A percentile compares a stretch with the other conserved stretches of the same genome.
These are phyloP conservation scores for Sturnus vulgaris DNA, from an alignment of 2,113 vertebrate species.

Conservation along the genomic window DNA sequence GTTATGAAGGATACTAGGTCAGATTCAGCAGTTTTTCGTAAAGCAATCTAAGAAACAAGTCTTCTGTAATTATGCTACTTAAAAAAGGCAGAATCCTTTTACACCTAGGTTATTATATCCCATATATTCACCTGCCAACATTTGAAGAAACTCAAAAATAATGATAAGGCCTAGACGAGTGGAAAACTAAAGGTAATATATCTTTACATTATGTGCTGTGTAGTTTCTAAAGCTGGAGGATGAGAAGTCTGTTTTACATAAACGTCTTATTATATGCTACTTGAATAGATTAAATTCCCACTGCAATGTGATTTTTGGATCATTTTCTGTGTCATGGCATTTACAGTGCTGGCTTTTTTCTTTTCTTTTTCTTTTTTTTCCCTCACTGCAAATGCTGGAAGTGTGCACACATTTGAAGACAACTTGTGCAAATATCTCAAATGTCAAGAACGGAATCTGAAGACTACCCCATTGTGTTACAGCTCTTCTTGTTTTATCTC, in stretches of 20 bases:
- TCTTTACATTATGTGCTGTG: neutral
- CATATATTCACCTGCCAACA: neutral
- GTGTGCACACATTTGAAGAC: neutral
- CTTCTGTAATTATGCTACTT: neutral
- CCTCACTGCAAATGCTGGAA: neutral
- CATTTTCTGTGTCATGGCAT: neutral
- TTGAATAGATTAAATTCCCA: neutral
- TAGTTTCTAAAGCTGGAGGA: neutral
- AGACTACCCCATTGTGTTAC: neutral
- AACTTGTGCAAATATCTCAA: slow-evolving; percentile 4
- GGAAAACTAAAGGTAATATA: neutral
- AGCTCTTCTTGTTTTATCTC: neutral
- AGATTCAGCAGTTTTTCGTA: neutral
- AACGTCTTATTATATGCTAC: neutral
- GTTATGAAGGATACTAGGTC: neutral
- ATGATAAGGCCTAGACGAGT: neutral
- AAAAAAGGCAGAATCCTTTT: neutral
- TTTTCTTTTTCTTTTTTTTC: neutral
- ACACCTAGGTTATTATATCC: neutral
- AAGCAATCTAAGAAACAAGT: neutral
- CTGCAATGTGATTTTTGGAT: neutral
- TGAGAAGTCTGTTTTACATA: neutral
- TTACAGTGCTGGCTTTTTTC: neutral
- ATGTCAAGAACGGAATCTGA: neutral
- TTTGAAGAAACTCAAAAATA: neutral